Conservation (phyloP, 2,797 vertebrate genomes). For the Fringilla coelebs region DNA sequence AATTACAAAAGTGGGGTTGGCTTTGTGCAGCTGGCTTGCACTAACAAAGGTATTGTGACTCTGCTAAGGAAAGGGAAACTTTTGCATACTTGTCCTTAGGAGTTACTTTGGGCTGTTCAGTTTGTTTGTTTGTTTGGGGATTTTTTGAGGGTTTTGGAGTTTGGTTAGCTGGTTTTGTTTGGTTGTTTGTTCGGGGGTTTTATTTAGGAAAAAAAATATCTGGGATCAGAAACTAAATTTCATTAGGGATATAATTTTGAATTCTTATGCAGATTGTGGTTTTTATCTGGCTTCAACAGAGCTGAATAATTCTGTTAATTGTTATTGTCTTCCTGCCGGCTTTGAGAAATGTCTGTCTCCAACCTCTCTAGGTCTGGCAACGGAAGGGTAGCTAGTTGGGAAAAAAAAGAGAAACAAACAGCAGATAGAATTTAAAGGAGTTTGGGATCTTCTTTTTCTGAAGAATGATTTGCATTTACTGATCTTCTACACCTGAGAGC, state of each 20-base stretch:
- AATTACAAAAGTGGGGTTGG: not conserved
- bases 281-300: slow-evolving; percentile 42
- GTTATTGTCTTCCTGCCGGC: not conserved
- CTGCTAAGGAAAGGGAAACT: not conserved
- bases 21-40: not conserved
- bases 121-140: not conserved
- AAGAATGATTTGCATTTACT: not conserved
- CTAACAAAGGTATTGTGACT: not conserved
- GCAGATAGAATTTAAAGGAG: not conserved
- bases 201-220: not conserved
- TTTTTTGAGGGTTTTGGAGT: not conserved
- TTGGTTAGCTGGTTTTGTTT: not conserved
- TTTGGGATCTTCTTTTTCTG: not conserved
- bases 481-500: not conserved
- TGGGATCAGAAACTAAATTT: not conserved
- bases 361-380: not conserved
- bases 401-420: not conserved
- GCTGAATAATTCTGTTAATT: slow-evolving; percentile 15
- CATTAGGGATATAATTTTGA: slow-evolving; percentile 5
- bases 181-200: not conserved
- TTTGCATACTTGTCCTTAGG: not conserved
- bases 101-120: not conserved
- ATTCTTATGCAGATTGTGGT: not conserved
- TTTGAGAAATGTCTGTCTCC: not conserved
- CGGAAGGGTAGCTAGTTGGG: not conserved